Percentiles rank a stretch among this genome's conserved stretches.
phyloP scores from a whole-genome alignment of 1,140 invertebrate species.

The Ephestia elutella region DNA sequence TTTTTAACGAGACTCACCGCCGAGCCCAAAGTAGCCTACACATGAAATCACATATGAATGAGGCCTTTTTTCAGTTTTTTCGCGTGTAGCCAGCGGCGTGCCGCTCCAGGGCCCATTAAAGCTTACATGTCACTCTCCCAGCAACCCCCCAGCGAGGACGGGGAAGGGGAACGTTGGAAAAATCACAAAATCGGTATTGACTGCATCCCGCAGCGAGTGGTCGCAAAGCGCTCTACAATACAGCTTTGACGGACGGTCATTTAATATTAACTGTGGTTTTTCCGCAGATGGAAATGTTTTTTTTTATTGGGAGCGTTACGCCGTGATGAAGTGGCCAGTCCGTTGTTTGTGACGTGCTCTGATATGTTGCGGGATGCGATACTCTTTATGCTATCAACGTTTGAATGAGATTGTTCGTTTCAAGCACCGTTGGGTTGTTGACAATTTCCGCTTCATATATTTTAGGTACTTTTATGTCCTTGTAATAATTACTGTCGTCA shows the following conservation, averaged over 20 bases:
- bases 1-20: slow-evolving; percentile 69
- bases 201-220: slow-evolving; percentile 57
- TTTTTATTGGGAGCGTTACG: slow-evolving; percentile 66
- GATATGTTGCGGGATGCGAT: slow-evolving; percentile 58
- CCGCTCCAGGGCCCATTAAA: slow-evolving; percentile 68
- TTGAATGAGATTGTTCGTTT: slow-evolving; percentile 46
- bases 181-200: slow-evolving; percentile 71
- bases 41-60: slow-evolving; percentile 73
- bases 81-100: slow-evolving; percentile 61
- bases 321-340: slow-evolving; percentile 66
- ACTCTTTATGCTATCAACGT: slow-evolving; percentile 57
- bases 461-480: neutral
- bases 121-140: slow-evolving; percentile 68
- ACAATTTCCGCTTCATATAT: neutral
- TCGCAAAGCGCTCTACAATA: slow-evolving; percentile 59
- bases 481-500: neutral
- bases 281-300: slow-evolving; percentile 72
- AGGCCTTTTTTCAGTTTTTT: slow-evolving; percentile 70
- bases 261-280: slow-evolving; percentile 74
- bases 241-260: slow-evolving; percentile 71
- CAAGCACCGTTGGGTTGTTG: slow-evolving; percentile 2
- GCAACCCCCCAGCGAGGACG: slow-evolving; percentile 19
- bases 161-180: slow-evolving; percentile 40
- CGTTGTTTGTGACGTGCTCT: slow-evolving; percentile 66
- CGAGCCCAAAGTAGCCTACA: slow-evolving; percentile 70